Percentiles rank a stretch among this genome's conserved stretches.
phyloP scores from a whole-genome alignment of 2,797 vertebrate species.

The Clarias platycephalus region DNA sequence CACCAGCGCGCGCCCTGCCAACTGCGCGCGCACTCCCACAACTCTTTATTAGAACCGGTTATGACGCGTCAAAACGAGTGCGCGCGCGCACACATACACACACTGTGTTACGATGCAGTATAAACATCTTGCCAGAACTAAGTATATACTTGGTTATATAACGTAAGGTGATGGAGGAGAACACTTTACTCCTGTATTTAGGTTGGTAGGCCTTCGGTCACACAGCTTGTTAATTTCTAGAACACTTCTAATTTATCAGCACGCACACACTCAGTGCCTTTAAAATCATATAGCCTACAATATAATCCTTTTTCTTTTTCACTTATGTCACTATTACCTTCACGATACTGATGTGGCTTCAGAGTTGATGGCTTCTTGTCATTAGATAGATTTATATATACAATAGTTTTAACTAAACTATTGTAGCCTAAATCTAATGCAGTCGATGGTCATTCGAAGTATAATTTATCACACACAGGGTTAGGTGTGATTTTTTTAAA shows the following conservation, averaged over 20 bases:
- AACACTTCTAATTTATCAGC: neutral
- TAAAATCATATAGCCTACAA: neutral
- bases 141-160: neutral
- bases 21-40: slow-evolving; percentile 58
- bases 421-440: neutral
- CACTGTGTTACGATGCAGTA: neutral
- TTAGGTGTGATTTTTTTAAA: neutral
- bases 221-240: neutral
- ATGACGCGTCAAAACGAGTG: neutral
- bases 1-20: slow-evolving; percentile 65
- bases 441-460: neutral
- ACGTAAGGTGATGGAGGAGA: neutral
- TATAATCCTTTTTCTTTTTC: neutral
- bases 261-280: neutral
- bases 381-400: neutral
- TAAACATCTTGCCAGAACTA: no score
- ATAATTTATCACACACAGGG: neutral
- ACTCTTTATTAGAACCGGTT: slow-evolving; percentile 26
- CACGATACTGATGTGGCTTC: neutral
- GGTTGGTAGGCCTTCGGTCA: neutral
- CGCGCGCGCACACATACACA: neutral
- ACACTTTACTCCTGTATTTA: neutral
- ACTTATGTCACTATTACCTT: neutral
- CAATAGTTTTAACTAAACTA: neutral
- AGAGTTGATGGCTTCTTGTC: neutral